Conservation (phyloP, 92 coral and sea anemone genomes). For the Siderastrea siderea region DNA sequence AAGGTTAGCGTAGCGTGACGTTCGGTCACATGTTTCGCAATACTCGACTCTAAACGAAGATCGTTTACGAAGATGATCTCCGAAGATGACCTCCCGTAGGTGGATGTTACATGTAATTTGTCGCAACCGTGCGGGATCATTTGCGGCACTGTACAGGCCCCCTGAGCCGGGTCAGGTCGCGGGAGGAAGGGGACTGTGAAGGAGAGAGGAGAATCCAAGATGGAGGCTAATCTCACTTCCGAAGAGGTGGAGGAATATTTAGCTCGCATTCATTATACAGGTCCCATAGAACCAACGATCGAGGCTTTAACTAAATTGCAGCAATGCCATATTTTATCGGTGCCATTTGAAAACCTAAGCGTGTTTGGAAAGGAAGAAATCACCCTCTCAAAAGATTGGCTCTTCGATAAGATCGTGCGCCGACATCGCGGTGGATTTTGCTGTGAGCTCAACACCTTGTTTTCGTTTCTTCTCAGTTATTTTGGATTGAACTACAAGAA, state of each 20-base stretch:
- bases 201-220: not conserved
- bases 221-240: not conserved
- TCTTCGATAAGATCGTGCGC: slow-evolving; percentile 64
- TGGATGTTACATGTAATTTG: no score
- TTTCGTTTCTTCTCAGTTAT: slow-evolving; percentile 48
- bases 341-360: slow-evolving; percentile 75
- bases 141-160: no score
- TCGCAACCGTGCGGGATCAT: no score
- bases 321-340: slow-evolving; percentile 46
- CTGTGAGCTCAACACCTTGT: slow-evolving; percentile 62
- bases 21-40: no score
- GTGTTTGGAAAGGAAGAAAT: slow-evolving; percentile 38
- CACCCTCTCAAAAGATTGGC: slow-evolving; percentile 35
- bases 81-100: no score
- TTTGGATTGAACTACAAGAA: slow-evolving; percentile 35
- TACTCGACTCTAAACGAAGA: no score
- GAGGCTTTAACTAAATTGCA: slow-evolving; percentile 50
- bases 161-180: no score
- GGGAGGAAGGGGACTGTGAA: not conserved
- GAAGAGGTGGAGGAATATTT: slow-evolving; percentile 47
- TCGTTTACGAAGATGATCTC: no score
- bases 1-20: no score
- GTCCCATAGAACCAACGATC: slow-evolving; percentile 44
- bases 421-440: slow-evolving; percentile 75
- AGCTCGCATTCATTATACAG: slow-evolving; percentile 58